Evolutionary conservation across 2,113 vertebrate genomes (phyloP).

Genomic region (Tachysurus fulvidraco): DNA sequence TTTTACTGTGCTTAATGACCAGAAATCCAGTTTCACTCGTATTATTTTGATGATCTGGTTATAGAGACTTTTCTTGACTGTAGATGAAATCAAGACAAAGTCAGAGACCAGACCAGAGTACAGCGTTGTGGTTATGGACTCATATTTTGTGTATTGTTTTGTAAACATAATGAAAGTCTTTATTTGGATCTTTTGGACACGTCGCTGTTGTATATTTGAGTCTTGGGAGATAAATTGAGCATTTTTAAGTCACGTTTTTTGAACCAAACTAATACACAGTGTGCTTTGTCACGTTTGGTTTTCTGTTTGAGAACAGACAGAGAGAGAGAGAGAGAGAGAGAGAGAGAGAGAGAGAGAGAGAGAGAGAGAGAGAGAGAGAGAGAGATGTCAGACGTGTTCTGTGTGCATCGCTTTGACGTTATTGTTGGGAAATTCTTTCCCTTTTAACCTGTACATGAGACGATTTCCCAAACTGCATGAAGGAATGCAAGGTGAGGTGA

Average conservation of each 20-base stretch:
- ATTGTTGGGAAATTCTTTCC: slow-evolving; percentile 57
- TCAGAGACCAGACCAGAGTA: not conserved
- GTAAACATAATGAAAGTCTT: not conserved
- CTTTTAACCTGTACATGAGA: slow-evolving; percentile 62
- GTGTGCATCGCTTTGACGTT: slow-evolving; percentile 61
- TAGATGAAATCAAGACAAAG: no score
- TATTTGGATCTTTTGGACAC: not conserved
- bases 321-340: not conserved
- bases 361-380: no score
- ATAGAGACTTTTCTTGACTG: no score
- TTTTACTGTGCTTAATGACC: no score
- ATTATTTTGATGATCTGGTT: no score
- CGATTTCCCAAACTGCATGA: slow-evolving; percentile 67
- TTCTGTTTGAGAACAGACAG: not conserved
- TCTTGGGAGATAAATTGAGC: not conserved
- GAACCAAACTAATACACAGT: not conserved
- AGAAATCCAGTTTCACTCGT: no score
- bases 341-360: not conserved
- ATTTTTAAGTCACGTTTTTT: not conserved
- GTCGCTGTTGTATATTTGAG: not conserved
- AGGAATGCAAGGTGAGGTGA: slow-evolving; percentile 66
- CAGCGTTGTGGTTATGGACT: not conserved
- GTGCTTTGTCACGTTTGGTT: not conserved
- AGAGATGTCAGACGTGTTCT: slow-evolving; percentile 47
- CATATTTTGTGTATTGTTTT: no score